phyloP scores from a whole-genome alignment of 2,797 vertebrate species.

The Neopelma chrysocephalum region DNA sequence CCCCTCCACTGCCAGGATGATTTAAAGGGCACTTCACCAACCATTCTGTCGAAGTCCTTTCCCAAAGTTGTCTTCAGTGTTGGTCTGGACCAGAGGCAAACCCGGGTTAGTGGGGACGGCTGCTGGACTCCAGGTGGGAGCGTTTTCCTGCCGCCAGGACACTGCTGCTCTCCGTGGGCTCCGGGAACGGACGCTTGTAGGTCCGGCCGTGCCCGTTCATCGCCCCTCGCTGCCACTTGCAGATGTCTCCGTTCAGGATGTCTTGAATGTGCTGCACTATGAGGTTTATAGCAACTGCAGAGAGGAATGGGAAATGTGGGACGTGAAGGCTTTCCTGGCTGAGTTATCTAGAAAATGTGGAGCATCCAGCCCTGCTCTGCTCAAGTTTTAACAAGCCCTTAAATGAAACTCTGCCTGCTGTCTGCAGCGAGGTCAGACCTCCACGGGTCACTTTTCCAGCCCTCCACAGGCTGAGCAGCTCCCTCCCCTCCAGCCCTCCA shows the following conservation, averaged over 20 bases:
- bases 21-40: background rate
- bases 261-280: slow-evolving; percentile 99
- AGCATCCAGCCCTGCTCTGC: background rate
- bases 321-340: background rate
- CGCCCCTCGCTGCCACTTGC: slow-evolving; percentile 89
- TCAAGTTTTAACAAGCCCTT: background rate
- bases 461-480: background rate
- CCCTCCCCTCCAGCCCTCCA: background rate
- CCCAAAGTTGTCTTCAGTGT: background rate
- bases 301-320: background rate
- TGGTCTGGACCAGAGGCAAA: background rate
- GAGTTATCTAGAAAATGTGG: background rate
- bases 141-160: slow-evolving; percentile 80
- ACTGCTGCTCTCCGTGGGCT: slow-evolving; percentile 75
- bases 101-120: slow-evolving; percentile 86
- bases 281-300: slow-evolving; percentile 93
- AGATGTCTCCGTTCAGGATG: slow-evolving; percentile 92
- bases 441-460: background rate
- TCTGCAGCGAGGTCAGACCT: background rate
- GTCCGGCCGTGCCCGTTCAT: slow-evolving; percentile 77
- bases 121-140: slow-evolving; percentile 91
- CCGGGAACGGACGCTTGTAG: slow-evolving; percentile 84
- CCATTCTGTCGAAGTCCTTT: slow-evolving; percentile 2
- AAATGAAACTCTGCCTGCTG: background rate
- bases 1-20: background rate